These are phyloP conservation scores for Zaprionus lineosus DNA, from an alignment of 2,888 invertebrate genomes.

Conservation along the genomic window DNA sequence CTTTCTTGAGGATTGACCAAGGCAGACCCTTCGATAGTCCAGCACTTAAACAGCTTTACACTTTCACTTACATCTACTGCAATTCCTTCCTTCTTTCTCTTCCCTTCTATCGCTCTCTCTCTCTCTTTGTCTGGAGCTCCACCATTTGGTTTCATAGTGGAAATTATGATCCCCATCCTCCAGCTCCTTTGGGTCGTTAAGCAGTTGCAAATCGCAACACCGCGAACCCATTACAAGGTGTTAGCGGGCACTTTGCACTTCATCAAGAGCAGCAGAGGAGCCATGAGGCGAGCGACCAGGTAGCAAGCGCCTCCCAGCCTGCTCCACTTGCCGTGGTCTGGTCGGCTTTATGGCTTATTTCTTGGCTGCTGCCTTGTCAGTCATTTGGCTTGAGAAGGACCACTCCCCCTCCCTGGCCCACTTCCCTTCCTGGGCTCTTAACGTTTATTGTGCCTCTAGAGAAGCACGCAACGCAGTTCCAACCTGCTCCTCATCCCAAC, in stretches of 20 bases:
- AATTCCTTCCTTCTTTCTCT: too few species aligned
- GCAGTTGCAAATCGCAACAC: slow-evolving; percentile 46
- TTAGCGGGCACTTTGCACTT: slow-evolving; percentile 74
- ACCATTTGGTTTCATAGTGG: too few species aligned
- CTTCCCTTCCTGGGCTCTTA: slow-evolving; percentile 45
- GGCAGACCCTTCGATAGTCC: too few species aligned
- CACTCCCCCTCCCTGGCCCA: not conserved
- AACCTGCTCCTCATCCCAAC: slow-evolving; percentile 8
- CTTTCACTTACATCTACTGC: too few species aligned
- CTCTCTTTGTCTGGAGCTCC: too few species aligned
- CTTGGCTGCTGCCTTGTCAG: slow-evolving; percentile 59
- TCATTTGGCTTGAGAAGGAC: slow-evolving; percentile 12
- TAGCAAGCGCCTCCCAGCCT: not conserved
- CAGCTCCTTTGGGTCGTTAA: slow-evolving; percentile 6
- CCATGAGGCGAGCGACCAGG: slow-evolving; percentile 18
- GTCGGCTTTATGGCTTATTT: slow-evolving; percentile 73
- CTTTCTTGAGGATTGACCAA: too few species aligned
- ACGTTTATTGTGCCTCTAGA: slow-evolving; percentile 76
- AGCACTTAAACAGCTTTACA: too few species aligned
- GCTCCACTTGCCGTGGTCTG: not conserved
- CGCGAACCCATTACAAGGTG: slow-evolving; percentile 73
- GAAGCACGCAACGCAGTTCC: slow-evolving; percentile 44
- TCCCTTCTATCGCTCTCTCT: too few species aligned
- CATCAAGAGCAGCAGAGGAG: slow-evolving; percentile 53
- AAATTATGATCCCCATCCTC: not conserved